Conservation (phyloP, 1,140 invertebrate species). For the Meloidogyne exigua region DNA sequence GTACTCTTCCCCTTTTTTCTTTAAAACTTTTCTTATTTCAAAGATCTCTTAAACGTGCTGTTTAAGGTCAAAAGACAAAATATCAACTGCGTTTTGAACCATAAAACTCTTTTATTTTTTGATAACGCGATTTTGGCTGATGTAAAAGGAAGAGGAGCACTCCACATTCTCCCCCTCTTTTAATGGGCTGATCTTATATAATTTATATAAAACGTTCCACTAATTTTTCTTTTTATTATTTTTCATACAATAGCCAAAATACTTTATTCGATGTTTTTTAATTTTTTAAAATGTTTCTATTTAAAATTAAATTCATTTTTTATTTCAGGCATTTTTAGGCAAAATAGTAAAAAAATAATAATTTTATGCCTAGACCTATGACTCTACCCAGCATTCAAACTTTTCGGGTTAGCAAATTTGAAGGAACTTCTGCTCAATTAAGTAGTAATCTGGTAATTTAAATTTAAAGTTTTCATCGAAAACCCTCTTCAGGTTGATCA, state of each 20-base stretch:
- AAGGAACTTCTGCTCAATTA: constrained; percentile 26
- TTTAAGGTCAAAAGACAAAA: background rate
- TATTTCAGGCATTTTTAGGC: background rate
- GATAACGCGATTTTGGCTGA: background rate
- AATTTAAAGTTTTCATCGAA: constrained; percentile 29
- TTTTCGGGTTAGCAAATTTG: constrained; percentile 36
- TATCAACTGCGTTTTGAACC: background rate
- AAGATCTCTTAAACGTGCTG: too few species aligned
- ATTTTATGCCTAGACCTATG: constrained; percentile 13
- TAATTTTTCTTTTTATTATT: constrained; percentile 8
- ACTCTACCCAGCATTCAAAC: constrained; percentile 24
- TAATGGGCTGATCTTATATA: background rate
- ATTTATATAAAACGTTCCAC: constrained; percentile 5
- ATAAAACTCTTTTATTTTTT: background rate
- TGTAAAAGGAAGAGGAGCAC: background rate
- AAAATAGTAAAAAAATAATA: background rate
- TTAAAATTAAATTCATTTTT: background rate
- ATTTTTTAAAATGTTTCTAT: background rate
- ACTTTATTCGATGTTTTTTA: background rate
- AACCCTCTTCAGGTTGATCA: constrained; percentile 28
- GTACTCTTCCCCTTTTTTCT: too few species aligned
- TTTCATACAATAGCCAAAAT: background rate
- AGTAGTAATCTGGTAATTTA: constrained; percentile 15
- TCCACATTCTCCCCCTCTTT: background rate
- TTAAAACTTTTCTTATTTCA: too few species aligned